These are phyloP conservation scores for Gryllus longicercus DNA, from an alignment of 2,888 invertebrate genomes.

Conservation along the genomic window DNA sequence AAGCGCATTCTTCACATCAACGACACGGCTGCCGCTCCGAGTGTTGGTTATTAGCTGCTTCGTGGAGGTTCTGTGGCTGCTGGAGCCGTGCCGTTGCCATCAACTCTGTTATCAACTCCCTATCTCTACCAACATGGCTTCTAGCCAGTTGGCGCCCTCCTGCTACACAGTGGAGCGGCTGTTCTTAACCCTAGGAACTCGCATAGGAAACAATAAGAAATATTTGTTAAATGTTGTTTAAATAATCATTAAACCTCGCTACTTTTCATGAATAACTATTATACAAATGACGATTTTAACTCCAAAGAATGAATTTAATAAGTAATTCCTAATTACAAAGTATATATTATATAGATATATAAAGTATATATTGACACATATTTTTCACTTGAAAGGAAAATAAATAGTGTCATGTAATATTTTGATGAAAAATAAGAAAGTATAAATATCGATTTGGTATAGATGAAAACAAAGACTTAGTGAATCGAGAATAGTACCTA, in stretches of 20 bases:
- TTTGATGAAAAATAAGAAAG: neutral
- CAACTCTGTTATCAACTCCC: neutral
- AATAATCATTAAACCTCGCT: constrained; percentile 29
- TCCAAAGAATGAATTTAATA: constrained; percentile 22
- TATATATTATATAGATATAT: constrained; percentile 19
- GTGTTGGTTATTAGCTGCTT: constrained; percentile 18
- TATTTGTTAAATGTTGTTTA: constrained; percentile 23
- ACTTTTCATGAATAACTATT: neutral
- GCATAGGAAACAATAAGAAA: neutral
- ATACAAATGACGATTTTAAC: constrained; percentile 18
- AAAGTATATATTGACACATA: constrained; percentile 26
- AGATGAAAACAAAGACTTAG: neutral
- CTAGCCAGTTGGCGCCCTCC: neutral
- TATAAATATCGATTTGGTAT: neutral
- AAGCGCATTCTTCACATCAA: constrained; percentile 38
- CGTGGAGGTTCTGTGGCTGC: neutral
- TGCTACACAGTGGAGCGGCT: neutral
- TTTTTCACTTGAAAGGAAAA: constrained; percentile 29
- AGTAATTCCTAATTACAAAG: constrained; percentile 24
- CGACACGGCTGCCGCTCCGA: neutral
- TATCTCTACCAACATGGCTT: too few species aligned
- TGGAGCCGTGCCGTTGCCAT: neutral
- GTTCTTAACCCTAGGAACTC: constrained; percentile 17
- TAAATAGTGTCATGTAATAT: constrained; percentile 1
- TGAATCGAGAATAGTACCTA: neutral